Conservation (phyloP, 2,113 vertebrate genomes). For the Brevimyrus niger region DNA sequence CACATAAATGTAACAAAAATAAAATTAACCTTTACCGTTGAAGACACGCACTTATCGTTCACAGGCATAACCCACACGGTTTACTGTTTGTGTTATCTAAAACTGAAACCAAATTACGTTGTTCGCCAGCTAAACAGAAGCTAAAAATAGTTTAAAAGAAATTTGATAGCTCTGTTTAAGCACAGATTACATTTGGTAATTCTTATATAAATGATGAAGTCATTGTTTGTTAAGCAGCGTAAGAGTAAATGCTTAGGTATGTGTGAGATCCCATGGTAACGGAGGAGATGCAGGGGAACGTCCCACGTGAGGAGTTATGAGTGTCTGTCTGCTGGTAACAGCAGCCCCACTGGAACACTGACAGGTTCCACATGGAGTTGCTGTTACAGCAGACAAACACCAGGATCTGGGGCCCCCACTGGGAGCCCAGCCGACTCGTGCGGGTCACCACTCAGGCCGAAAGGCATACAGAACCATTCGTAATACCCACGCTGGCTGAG, state of each 20-base stretch:
- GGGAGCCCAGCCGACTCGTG: neutral
- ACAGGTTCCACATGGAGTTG: constrained; percentile 72
- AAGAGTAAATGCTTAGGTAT: neutral
- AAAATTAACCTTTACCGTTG: neutral
- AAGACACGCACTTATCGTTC: neutral
- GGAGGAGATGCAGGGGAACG: neutral
- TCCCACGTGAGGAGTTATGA: neutral
- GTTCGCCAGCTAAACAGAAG: neutral
- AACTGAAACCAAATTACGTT: neutral
- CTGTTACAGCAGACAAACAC: constrained; percentile 67
- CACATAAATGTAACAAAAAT: neutral
- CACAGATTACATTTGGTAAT: neutral
- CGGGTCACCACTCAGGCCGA: neutral
- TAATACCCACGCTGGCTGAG: neutral
- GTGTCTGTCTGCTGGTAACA: constrained; percentile 61
- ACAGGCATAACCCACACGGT: neutral
- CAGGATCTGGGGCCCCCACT: constrained; percentile 8
- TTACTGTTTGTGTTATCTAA: neutral
- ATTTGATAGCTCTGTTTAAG: neutral
- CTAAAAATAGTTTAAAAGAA: neutral
- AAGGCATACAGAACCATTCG: neutral
- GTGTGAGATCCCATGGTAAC: neutral
- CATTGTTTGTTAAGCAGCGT: neutral
- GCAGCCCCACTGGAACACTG: constrained; percentile 65
- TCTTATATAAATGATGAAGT: neutral